Evolutionary conservation across 2,113 vertebrate genomes (phyloP).

Genomic region (Recurvirostra avosetta): DNA sequence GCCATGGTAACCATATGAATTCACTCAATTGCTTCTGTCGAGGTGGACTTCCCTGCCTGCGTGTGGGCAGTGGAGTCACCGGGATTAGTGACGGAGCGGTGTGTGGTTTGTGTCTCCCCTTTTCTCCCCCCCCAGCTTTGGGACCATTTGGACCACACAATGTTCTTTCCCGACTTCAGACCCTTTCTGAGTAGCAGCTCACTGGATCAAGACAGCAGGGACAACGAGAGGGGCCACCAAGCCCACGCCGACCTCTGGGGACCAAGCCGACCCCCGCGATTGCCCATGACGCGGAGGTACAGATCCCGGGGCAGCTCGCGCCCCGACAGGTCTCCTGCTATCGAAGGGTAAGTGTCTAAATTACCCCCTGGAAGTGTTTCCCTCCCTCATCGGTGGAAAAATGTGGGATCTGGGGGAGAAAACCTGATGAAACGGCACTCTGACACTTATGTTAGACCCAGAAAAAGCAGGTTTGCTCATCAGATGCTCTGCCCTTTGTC

Average conservation of each 20-base stretch:
- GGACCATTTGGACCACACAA: conserved; percentile 80
- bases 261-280: conserved; percentile 82
- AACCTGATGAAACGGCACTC: not conserved
- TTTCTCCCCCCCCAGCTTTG: conserved; percentile 77
- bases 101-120: not conserved
- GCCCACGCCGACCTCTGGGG: conserved; percentile 86
- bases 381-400: rapidly evolving
- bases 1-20: not conserved
- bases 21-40: not conserved
- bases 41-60: not conserved
- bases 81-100: not conserved
- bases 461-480: rapidly evolving
- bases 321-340: conserved; percentile 90
- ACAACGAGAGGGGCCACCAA: conserved; percentile 73
- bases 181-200: conserved; percentile 73
- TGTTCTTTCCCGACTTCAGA: conserved; percentile 77
- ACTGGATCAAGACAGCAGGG: conserved; percentile 81
- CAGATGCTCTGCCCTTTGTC: not conserved
- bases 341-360: conserved; percentile 84
- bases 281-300: conserved; percentile 84
- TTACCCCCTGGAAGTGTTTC: not conserved
- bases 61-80: not conserved
- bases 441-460: rapidly evolving
- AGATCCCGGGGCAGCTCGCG: conserved; percentile 86
- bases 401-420: rapidly evolving